A percentile compares a stretch with the other conserved stretches of the same genome.
These are phyloP conservation scores for Adela reaumurella DNA, from an alignment of 2,888 invertebrate species.

Conservation along the genomic window DNA sequence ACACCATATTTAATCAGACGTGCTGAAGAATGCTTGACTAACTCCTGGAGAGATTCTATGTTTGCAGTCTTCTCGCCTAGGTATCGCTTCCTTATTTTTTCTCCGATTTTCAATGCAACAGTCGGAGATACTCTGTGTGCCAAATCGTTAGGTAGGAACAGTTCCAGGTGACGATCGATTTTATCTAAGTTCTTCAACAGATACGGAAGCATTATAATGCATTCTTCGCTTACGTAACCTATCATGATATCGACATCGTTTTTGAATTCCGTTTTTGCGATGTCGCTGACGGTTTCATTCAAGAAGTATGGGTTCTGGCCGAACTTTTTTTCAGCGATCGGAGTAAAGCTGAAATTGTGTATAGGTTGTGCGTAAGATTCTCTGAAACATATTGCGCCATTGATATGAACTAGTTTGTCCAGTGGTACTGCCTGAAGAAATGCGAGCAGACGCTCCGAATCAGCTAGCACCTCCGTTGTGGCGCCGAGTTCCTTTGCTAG, in stretches of 20 bases:
- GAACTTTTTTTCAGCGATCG: not conserved
- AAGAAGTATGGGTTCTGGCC: not conserved
- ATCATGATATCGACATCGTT: not conserved
- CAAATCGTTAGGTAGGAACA: not conserved
- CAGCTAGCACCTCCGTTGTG: constrained; percentile 15
- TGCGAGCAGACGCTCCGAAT: constrained; percentile 21
- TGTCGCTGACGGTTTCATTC: too few relatives aligned
- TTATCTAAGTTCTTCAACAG: not conserved
- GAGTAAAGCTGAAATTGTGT: not conserved
- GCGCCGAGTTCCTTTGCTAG: constrained; percentile 24
- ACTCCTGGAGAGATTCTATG: not conserved
- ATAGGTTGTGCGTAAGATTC: too few relatives aligned
- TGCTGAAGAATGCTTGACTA: not conserved
- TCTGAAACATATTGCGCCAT: too few relatives aligned
- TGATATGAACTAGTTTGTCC: constrained; percentile 17
- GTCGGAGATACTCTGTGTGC: not conserved
- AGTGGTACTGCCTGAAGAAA: constrained; percentile 22
- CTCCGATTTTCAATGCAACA: not conserved
- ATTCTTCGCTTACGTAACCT: not conserved
- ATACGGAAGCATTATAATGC: not conserved
- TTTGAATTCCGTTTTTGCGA: too few relatives aligned
- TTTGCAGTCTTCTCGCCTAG: not conserved
- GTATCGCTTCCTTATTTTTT: not conserved
- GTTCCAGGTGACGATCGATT: not conserved
- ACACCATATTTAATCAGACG: not conserved